Conservation (phyloP, 2,888 invertebrate species). For the Loripinus fragilis region DNA sequence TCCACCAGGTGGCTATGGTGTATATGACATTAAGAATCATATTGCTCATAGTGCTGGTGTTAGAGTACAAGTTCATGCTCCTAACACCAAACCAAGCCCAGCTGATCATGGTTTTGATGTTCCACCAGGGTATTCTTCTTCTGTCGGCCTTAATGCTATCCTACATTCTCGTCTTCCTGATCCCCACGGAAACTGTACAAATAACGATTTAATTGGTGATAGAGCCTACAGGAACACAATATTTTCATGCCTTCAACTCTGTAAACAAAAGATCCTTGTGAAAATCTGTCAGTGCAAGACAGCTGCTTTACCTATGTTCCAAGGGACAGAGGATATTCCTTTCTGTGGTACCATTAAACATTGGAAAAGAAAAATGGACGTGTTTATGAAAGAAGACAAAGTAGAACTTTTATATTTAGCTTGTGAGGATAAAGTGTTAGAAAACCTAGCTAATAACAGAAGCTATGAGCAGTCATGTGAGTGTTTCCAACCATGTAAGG, state of each 20-base stretch:
- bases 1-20: conserved; percentile 72
- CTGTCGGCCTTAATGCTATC: conserved; percentile 76
- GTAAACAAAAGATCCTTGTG: conserved; percentile 76
- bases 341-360: conserved; percentile 76
- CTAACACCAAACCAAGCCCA: conserved; percentile 80
- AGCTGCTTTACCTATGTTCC: conserved; percentile 72
- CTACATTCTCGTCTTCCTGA: conserved; percentile 70
- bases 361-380: conserved; percentile 64
- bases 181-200: conserved; percentile 80
- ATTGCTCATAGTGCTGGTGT: conserved; percentile 79
- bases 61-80: conserved; percentile 79
- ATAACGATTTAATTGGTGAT: conserved; percentile 56
- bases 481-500: conserved; percentile 75
- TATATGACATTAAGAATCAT: conserved; percentile 77
- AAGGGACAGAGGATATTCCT: conserved; percentile 59
- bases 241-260: conserved; percentile 78
- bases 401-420: conserved; percentile 62
- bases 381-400: conserved; percentile 43
- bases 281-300: conserved; percentile 75
- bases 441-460: conserved; percentile 73
- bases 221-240: conserved; percentile 73
- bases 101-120: conserved; percentile 81
- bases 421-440: conserved; percentile 71
- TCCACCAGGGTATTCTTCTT: conserved; percentile 80
- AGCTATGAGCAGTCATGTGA: conserved; percentile 74